Percentiles rank a stretch among this genome's conserved stretches.
Evolutionary conservation across 2,113 vertebrate genomes (phyloP).

Genomic region (Parus major): DNA sequence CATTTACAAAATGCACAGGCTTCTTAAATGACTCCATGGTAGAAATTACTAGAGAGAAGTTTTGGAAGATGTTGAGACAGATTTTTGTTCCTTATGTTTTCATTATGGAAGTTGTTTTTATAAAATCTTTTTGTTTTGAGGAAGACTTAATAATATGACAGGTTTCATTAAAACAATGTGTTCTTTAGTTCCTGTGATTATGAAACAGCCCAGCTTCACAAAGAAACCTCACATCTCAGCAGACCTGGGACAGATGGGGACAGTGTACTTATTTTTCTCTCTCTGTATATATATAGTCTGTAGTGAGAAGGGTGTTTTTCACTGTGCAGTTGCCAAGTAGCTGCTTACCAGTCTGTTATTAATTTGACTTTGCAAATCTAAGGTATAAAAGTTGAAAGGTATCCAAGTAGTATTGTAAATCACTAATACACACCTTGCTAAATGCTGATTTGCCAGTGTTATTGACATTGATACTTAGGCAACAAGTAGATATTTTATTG

Average conservation of each 20-base stretch:
- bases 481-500: background rate
- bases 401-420: background rate
- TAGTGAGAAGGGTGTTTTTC: background rate
- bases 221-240: background rate
- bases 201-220: background rate
- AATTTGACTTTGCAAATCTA: background rate
- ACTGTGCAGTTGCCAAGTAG: background rate
- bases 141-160: background rate
- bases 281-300: background rate
- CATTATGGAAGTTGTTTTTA: background rate
- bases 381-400: background rate
- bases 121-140: background rate
- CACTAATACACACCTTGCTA: background rate
- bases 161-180: background rate
- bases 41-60: background rate
- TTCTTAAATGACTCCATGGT: background rate
- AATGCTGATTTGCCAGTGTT: background rate
- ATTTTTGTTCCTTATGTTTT: background rate
- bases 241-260: background rate
- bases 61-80: background rate
- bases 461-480: background rate
- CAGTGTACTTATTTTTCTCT: background rate
- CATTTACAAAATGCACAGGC: background rate
- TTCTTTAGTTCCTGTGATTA: background rate
- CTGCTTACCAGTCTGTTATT: background rate